phyloP scores from a whole-genome alignment of 1,140 invertebrate genomes.

The Drosophila lacteicornis region DNA sequence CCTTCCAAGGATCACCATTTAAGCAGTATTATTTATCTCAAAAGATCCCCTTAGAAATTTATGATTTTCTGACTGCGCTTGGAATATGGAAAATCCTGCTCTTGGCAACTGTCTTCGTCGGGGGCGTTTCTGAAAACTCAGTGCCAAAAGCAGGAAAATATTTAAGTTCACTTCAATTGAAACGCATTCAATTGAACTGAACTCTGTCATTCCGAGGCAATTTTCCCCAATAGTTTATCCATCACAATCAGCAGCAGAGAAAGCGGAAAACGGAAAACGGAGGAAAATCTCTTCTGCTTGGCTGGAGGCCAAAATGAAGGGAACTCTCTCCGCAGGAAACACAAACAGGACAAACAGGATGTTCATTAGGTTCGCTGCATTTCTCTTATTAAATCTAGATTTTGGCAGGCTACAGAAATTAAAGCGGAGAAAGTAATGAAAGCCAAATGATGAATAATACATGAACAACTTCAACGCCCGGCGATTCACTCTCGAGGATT shows the following conservation, averaged over 20 bases:
- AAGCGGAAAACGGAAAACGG: slow-evolving; percentile 14
- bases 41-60: background rate
- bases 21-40: background rate
- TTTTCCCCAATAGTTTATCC: slow-evolving; percentile 74
- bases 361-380: slow-evolving; percentile 80
- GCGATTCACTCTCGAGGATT: slow-evolving; percentile 54
- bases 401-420: slow-evolving; percentile 27
- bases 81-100: slow-evolving; percentile 30
- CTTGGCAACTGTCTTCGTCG: slow-evolving; percentile 39
- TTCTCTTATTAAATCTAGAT: slow-evolving; percentile 78
- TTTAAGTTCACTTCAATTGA: slow-evolving; percentile 70
- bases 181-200: slow-evolving; percentile 67
- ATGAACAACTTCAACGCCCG: slow-evolving; percentile 67
- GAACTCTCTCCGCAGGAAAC: slow-evolving; percentile 15
- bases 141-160: slow-evolving; percentile 57
- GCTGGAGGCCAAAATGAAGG: slow-evolving; percentile 55
- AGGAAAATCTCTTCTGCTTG: slow-evolving; percentile 74
- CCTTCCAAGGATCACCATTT: background rate
- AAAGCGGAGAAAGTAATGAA: slow-evolving; percentile 51
- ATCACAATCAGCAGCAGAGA: slow-evolving; percentile 74
- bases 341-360: slow-evolving; percentile 62
- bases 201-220: slow-evolving; percentile 24
- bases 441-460: slow-evolving; percentile 70
- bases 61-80: background rate
- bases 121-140: slow-evolving; percentile 46